Percentiles rank a stretch among this genome's conserved stretches.
Conservation (phyloP, 2,888 invertebrate species). For the Phortica okadai region DNA sequence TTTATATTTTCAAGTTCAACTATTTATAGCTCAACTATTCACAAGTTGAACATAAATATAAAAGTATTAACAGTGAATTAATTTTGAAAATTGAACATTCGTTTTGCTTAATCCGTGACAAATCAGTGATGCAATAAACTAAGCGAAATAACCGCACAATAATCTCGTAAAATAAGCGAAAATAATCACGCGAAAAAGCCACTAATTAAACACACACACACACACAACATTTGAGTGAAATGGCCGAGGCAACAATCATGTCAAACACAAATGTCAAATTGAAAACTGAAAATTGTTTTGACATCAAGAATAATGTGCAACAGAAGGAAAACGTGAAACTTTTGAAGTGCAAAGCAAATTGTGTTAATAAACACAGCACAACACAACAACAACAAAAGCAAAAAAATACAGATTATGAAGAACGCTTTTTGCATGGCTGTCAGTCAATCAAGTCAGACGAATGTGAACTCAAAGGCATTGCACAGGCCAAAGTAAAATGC, state of each 20-base stretch:
- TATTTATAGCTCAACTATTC: too few relatives aligned
- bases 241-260: not conserved
- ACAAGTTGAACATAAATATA: too few relatives aligned
- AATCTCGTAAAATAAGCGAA: not conserved
- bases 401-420: not conserved
- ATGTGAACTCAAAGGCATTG: not conserved
- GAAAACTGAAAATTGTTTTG: conserved; percentile 54
- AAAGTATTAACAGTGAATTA: too few relatives aligned
- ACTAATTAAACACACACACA: conserved; percentile 6
- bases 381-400: not conserved
- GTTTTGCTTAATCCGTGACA: not conserved
- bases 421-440: conserved; percentile 34
- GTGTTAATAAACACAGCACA: conserved; percentile 25
- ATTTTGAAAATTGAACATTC: too few relatives aligned
- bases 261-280: conserved; percentile 50
- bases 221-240: conserved; percentile 5
- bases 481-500: conserved; percentile 20
- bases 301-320: conserved; percentile 38
- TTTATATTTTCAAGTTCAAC: too few relatives aligned
- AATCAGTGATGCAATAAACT: conserved; percentile 3
- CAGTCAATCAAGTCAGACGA: conserved; percentile 25
- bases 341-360: conserved; percentile 36
- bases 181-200: conserved; percentile 24
- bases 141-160: conserved; percentile 8
- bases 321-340: not conserved